Evolutionary conservation across 2,797 vertebrate genomes (phyloP).

Genomic region (Chromobotia macracanthus): DNA sequence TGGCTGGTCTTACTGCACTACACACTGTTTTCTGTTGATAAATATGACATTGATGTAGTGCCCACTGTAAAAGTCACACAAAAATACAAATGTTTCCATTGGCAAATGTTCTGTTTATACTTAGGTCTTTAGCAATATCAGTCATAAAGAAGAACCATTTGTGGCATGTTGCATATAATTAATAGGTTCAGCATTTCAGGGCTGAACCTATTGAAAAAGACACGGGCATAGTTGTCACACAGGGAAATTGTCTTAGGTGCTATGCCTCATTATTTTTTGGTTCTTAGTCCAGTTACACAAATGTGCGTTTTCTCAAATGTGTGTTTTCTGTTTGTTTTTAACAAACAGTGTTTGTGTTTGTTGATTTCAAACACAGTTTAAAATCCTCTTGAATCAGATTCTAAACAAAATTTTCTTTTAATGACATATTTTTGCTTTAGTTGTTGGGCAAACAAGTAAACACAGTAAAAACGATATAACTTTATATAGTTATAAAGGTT

Average conservation of each 20-base stretch:
- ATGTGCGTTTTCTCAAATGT: no score
- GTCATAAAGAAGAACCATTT: not conserved
- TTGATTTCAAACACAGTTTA: no score
- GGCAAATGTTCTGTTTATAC: not conserved
- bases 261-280: no score
- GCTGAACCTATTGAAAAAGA: not conserved
- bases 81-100: conserved; percentile 7
- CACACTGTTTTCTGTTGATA: conserved; percentile 41
- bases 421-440: no score
- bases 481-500: no score
- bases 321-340: no score
- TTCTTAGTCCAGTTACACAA: no score
- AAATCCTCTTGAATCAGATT: no score
- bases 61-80: not conserved
- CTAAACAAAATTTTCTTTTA: no score
- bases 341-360: no score
- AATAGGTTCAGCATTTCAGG: not conserved
- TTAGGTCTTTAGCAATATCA: not conserved
- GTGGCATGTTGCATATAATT: not conserved
- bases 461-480: no score
- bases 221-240: not conserved
- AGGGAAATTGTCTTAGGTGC: not conserved
- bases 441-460: no score
- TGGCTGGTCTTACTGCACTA: conserved; percentile 29
- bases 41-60: conserved; percentile 27